Conservation (phyloP, 1,140 invertebrate species). For the Stratiolaelaps scimitus region DNA sequence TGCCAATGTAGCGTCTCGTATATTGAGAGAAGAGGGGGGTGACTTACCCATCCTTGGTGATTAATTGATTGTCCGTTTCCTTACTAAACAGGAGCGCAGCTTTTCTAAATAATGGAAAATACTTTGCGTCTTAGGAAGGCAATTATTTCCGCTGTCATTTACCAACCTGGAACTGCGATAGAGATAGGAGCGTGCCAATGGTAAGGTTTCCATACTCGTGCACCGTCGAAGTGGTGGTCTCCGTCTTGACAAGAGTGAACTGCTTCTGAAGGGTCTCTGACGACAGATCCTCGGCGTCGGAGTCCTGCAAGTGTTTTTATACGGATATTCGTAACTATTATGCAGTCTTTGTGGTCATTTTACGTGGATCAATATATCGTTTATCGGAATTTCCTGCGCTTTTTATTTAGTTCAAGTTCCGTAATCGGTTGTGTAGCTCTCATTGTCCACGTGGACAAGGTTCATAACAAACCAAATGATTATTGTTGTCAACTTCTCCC, state of each 20-base stretch:
- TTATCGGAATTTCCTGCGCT: constrained; percentile 14
- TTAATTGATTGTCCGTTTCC: constrained; percentile 38
- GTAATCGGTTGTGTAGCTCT: constrained; percentile 11
- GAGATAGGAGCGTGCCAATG: constrained; percentile 26
- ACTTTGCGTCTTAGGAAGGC: too few species aligned
- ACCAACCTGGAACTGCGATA: constrained; percentile 24
- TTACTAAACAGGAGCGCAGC: too few species aligned
- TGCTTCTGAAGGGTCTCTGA: constrained; percentile 48
- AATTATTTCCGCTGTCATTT: not conserved
- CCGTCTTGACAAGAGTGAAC: constrained; percentile 47
- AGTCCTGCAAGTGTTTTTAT: constrained; percentile 16
- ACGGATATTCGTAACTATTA: constrained; percentile 17
- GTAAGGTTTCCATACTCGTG: constrained; percentile 48
- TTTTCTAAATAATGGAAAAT: too few species aligned
- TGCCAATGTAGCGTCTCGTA: constrained; percentile 14
- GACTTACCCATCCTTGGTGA: constrained; percentile 38
- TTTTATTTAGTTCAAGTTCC: not conserved
- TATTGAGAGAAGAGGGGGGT: too few species aligned
- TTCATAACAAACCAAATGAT: too few species aligned
- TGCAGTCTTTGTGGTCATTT: not conserved
- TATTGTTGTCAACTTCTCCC: too few species aligned
- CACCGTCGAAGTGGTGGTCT: constrained; percentile 52
- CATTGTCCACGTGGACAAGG: too few species aligned
- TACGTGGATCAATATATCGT: not conserved
- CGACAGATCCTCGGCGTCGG: constrained; percentile 44